Evolutionary conservation across 1,140 invertebrate species (phyloP), one percentile per base, ranked within the genome.

Genomic region (Alviniconcha marisindica): DNA sequence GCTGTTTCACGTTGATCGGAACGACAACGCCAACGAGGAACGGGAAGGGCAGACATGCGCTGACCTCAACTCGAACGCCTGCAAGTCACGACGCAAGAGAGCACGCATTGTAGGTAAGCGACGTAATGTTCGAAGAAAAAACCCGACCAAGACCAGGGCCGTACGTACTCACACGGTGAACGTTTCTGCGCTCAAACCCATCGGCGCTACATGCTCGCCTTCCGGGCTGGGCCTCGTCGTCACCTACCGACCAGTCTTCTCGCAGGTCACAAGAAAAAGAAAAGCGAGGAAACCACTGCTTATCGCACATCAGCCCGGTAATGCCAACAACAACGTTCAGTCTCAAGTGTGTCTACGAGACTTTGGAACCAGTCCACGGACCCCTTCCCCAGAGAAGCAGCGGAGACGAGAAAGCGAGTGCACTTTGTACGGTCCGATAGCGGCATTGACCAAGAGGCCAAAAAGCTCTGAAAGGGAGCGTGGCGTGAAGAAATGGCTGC

Each of bases 231-330:
- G 73, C 10, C 44, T 76, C 24, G 44, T 54, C 21, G 44, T 76
- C 24, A 76, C 73, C n/a, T 76, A 76, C 44, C 40, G 73, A 40
- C 73, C 73, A 1, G 44, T 76, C 73, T 76, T 76, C 42, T 12
- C 73, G 24, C 28, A 51, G 12, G 24, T 5, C 44, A 10, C 15
- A 36, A 21, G 5, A n/a, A 51, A 28, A 51, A 40, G 40, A 54
- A n/a, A 42, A 76, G 2, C 1, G 33, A 40, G n/a, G 15, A 76
- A 51, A 28, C 5, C 2, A 1, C 24, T 2, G 42, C 38, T 18
- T 5, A 14, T 18, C 1, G 15, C 18, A 2, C 2, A 3, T 1
- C n/a, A 40, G 3, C 33, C 36, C 15, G 24, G 36, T 5, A 76
- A n/a, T n/a, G 44, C 42, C 73, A 76, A 31, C 44, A 76, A 28